Base-by-base conservation (phyloP, 2,888 invertebrate genomes). In the Pogonocherus hispidulus region DNA sequence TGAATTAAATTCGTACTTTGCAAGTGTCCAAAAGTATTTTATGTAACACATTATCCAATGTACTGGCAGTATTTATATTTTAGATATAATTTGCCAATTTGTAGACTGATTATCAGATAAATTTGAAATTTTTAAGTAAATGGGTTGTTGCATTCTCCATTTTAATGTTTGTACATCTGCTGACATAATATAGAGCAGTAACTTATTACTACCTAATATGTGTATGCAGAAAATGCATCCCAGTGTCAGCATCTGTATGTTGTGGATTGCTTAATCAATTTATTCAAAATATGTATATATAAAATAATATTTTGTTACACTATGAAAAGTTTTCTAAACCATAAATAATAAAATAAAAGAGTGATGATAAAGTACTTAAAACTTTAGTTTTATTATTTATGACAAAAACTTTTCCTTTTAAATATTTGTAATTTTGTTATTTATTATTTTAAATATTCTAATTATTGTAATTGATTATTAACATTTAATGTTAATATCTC, bases 251-350 rank as follows among this genome's bases (percentile, higher is more conserved):
- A 41, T 41, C 11, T 23, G 11, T 52, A 52, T 52, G 52, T 22
- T 51, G 63, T 64, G 49, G 64, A 64, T 64, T 64, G 64, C 64
- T 64, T 64, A 64, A 64, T 64, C 64, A 56, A 54, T 23, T 55
- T 56, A 54, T 22, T 56, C 35, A 37, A 16, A 63, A 44, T n/a
- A 35, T 64, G 64, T 64, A 64, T 11, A 56, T 64, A 47, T 37
- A 20, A n/a, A 35, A 55, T 35, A 22, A 47, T 64, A 49, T 64
- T 56, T 64, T 64, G 49, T 64, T 64, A 54, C 47, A 23, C 37
- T 64, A 49, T 35, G 23, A 56, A 55, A 64, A 49, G 56, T 35
- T 56, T 49, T 44, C 14, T 3, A 49, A 9, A 37, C 44, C 54
- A 63, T 27, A 54, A 63, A 63, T 54, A 63, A 63, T 18, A 35